Evolutionary conservation across 2,113 vertebrate genomes (phyloP).

Genomic region (Thalassarche chlororhynchos): DNA sequence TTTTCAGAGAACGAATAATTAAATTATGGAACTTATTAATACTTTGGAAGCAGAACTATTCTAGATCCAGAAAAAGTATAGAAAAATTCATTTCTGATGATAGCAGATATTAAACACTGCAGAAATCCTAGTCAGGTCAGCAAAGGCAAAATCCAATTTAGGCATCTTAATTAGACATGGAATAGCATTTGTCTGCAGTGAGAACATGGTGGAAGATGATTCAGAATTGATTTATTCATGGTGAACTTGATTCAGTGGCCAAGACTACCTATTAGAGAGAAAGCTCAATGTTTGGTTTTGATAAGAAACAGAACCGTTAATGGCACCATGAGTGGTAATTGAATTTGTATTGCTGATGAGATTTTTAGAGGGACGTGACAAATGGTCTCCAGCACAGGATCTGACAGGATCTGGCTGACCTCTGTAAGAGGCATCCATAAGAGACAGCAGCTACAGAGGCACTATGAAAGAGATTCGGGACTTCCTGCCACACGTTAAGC

Average conservation of each 20-base stretch:
- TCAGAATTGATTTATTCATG: background rate
- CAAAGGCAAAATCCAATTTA: background rate
- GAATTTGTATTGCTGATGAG: background rate
- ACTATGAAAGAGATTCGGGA: background rate
- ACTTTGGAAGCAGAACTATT: background rate
- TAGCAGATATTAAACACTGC: background rate
- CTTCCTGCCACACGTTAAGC: background rate
- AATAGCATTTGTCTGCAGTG: background rate
- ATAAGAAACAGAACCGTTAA: background rate
- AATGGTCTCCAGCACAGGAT: background rate
- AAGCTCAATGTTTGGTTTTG: background rate
- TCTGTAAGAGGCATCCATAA: background rate
- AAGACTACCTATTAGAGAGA: background rate
- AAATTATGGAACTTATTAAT: background rate
- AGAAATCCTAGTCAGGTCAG: background rate
- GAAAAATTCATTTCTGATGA: background rate
- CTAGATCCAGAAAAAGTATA: background rate
- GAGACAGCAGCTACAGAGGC: background rate
- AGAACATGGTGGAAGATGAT: background rate
- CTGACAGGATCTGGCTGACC: background rate
- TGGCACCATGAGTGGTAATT: background rate
- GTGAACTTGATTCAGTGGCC: background rate
- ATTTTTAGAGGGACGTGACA: background rate
- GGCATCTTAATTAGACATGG: background rate
- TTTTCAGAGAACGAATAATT: background rate